phyloP scores from a whole-genome alignment of 2,113 vertebrate species.

The Pipra filicauda region DNA sequence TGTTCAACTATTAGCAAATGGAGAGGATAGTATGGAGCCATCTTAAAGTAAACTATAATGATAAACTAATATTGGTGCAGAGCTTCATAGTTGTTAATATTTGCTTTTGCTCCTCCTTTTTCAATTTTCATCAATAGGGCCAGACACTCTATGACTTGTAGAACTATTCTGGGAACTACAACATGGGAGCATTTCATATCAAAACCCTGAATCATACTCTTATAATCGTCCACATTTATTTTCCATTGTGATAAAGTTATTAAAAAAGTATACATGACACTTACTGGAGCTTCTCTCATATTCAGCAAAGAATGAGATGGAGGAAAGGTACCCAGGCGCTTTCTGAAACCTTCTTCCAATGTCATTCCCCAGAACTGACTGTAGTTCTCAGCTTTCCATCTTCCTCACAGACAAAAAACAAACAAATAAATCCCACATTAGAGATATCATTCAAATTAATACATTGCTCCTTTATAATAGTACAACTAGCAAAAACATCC shows the following conservation, averaged over 20 bases:
- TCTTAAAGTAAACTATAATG: neutral
- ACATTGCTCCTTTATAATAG: neutral
- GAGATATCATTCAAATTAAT: neutral
- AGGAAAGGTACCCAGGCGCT: conserved; percentile 72
- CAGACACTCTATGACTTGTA: neutral
- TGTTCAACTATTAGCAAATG: neutral
- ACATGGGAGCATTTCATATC: neutral
- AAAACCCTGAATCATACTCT: neutral
- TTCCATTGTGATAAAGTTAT: neutral
- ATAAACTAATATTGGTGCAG: neutral
- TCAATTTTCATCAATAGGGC: neutral
- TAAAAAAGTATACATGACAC: neutral
- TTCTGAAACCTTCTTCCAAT: conserved; percentile 73
- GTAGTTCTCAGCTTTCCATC: conserved; percentile 78
- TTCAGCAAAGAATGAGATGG: conserved; percentile 69
- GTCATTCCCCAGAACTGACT: conserved; percentile 81
- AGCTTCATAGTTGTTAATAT: neutral
- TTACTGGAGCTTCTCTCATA: conserved; percentile 71
- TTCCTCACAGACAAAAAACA: conserved; percentile 48
- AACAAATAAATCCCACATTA: neutral
- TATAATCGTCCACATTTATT: neutral
- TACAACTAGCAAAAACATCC: neutral
- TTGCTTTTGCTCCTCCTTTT: neutral
- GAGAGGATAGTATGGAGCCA: neutral
- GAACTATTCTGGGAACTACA: neutral